These are phyloP conservation scores for Danio jaintianensis DNA, from an alignment of 2,797 vertebrate species.

Conservation along the genomic window DNA sequence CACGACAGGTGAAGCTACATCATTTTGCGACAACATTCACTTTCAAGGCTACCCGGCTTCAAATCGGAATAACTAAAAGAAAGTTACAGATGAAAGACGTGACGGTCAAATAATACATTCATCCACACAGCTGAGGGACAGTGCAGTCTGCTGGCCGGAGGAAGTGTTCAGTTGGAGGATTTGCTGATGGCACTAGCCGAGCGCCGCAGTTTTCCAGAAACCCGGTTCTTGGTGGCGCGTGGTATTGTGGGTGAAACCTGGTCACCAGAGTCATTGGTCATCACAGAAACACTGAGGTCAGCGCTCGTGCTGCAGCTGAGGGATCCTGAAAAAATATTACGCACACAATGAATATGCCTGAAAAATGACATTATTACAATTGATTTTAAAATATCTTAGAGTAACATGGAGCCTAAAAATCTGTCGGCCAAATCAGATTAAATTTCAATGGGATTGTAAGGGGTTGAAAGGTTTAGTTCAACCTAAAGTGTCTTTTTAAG, in stretches of 20 bases:
- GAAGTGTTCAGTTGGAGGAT: constrained; percentile 77
- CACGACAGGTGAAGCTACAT: constrained; percentile 21
- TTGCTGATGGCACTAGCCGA: constrained; percentile 84
- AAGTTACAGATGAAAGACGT: constrained; percentile 64
- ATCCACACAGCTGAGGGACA: constrained; percentile 49
- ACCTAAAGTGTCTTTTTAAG: too few species aligned
- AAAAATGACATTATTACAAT: constrained; percentile 12
- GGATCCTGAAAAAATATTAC: constrained; percentile 78
- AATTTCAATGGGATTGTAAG: too few species aligned
- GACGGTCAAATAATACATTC: constrained; percentile 33
- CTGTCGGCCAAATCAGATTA: too few species aligned
- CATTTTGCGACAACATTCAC: constrained; percentile 17
- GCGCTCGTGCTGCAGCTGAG: constrained; percentile 80
- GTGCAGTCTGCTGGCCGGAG: constrained; percentile 66
- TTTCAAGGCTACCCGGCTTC: constrained; percentile 34
- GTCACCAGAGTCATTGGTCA: constrained; percentile 62
- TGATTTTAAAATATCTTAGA: constrained; percentile 2
- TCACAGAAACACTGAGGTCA: constrained; percentile 69
- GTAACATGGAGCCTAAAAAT: too few species aligned
- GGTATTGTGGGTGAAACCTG: constrained; percentile 79
- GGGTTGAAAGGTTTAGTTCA: too few species aligned
- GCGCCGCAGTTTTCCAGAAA: constrained; percentile 79
- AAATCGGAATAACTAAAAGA: constrained; percentile 64
- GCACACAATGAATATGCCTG: constrained; percentile 33
- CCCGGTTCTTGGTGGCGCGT: constrained; percentile 75